These are phyloP conservation scores for Psettodes erumei DNA, from an alignment of 2,113 vertebrate genomes.

Conservation along the genomic window DNA sequence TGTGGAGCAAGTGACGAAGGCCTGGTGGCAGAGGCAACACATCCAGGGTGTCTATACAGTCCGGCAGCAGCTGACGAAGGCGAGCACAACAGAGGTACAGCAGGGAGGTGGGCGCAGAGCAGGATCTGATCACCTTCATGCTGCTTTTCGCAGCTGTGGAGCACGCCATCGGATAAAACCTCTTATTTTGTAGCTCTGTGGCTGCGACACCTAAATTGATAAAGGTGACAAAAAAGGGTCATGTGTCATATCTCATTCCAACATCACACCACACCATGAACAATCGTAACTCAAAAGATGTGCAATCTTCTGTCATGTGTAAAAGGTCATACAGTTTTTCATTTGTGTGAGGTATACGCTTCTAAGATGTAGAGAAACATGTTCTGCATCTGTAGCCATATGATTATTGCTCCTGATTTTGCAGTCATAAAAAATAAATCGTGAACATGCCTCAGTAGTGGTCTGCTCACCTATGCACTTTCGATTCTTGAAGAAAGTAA, in stretches of 20 bases:
- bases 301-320: background rate
- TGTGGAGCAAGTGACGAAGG: conserved; percentile 93
- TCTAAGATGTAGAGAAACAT: background rate
- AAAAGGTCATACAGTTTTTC: background rate
- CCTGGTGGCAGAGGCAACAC: conserved; percentile 94
- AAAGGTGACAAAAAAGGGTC: background rate
- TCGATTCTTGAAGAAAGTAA: conserved; percentile 97
- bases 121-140: conserved; percentile 98
- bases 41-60: conserved; percentile 89
- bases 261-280: background rate
- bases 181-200: conserved; percentile 92
- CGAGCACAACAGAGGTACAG: conserved; percentile 96
- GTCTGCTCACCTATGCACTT: conserved; percentile 96
- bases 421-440: too few relatives aligned
- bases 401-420: background rate
- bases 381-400: background rate
- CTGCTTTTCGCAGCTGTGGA: conserved; percentile 97
- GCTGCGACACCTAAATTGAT: conserved; percentile 88
- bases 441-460: background rate
- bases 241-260: background rate
- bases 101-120: conserved; percentile 91
- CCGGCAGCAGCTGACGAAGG: conserved; percentile 92
- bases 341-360: background rate
- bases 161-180: conserved; percentile 97
- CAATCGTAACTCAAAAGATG: background rate